Conservation (phyloP, 37 sponge, comb jelly and placozoan species). For the Tethya wilhelma region DNA sequence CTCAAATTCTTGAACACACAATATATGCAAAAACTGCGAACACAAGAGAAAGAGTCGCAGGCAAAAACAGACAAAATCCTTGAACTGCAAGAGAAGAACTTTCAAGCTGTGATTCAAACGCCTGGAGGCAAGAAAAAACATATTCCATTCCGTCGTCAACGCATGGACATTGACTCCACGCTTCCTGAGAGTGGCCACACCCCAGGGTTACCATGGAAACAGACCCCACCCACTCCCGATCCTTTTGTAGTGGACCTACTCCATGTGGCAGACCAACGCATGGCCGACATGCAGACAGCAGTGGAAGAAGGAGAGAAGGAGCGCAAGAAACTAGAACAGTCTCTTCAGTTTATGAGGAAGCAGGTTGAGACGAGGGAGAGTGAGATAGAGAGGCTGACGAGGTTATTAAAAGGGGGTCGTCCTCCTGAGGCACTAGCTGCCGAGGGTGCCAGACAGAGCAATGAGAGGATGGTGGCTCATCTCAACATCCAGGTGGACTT, state of each 20-base stretch:
- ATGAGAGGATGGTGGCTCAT: conserved; percentile 94
- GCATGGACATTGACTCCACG: conserved; percentile 92
- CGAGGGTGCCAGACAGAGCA: conserved; percentile 77
- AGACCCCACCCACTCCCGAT: conserved; percentile 50
- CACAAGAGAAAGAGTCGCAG: conserved; percentile 81
- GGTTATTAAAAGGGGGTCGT: conserved; percentile 87
- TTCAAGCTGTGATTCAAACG: conserved; percentile 95
- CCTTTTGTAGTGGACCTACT: conserved; percentile 92
- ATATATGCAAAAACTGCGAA: conserved; percentile 79
- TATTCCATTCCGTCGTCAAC: conserved; percentile 89
- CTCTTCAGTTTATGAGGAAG: conserved; percentile 63
- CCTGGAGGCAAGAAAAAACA: conserved; percentile 94
- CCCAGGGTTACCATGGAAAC: background rate
- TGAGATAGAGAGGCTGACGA: conserved; percentile 93
- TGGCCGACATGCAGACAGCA: conserved; percentile 70
- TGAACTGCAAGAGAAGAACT: conserved; percentile 95
- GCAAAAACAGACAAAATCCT: conserved; percentile 81
- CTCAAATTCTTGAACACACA: conserved; percentile 97
- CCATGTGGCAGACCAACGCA: conserved; percentile 89
- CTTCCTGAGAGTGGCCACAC: conserved; percentile 53
- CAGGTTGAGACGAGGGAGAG: conserved; percentile 88
- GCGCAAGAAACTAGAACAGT: conserved; percentile 40
- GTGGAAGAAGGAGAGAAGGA: conserved; percentile 58
- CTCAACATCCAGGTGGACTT: conserved; percentile 97
- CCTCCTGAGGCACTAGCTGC: conserved; percentile 91